Percentiles rank a stretch among this genome's conserved stretches.
phyloP scores from a whole-genome alignment of 1,140 invertebrate species.

The Ceratina australensis region DNA sequence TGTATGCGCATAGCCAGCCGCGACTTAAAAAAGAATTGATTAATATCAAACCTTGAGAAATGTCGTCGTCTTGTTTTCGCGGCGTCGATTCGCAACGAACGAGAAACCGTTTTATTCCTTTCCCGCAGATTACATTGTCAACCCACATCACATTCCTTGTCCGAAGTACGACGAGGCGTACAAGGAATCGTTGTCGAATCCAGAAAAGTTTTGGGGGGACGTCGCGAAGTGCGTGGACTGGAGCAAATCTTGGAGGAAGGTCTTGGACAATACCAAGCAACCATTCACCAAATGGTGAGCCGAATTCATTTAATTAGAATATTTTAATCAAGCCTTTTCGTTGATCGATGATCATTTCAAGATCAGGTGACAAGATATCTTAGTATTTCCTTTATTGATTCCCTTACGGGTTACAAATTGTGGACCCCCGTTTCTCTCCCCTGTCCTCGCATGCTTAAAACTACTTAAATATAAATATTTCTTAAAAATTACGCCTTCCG shows the following conservation, averaged over 20 bases:
- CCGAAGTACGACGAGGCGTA: conserved; percentile 84
- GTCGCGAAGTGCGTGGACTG: conserved; percentile 87
- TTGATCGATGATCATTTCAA: too few species aligned
- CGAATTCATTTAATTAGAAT: neutral
- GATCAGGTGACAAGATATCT: too few species aligned
- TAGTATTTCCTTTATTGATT: too few species aligned
- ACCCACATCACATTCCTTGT: conserved; percentile 67
- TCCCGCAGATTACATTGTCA: conserved; percentile 70
- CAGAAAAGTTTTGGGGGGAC: conserved; percentile 93
- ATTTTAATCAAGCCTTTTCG: too few species aligned
- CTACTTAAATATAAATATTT: too few species aligned
- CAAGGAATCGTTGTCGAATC: conserved; percentile 85
- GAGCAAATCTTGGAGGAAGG: conserved; percentile 90
- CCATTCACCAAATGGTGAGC: conserved; percentile 94
- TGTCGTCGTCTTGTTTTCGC: neutral
- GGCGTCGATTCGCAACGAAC: neutral
- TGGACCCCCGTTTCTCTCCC: too few species aligned
- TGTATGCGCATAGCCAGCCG: neutral
- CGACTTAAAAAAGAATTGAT: too few species aligned
- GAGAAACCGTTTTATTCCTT: neutral
- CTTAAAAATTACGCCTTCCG: too few species aligned
- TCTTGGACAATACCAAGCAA: conserved; percentile 89
- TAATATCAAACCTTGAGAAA: neutral
- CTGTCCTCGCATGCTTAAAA: too few species aligned
- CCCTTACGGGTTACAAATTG: too few species aligned